phyloP scores from a whole-genome alignment of 1,140 invertebrate species.

The Brachionus calyciflorus region DNA sequence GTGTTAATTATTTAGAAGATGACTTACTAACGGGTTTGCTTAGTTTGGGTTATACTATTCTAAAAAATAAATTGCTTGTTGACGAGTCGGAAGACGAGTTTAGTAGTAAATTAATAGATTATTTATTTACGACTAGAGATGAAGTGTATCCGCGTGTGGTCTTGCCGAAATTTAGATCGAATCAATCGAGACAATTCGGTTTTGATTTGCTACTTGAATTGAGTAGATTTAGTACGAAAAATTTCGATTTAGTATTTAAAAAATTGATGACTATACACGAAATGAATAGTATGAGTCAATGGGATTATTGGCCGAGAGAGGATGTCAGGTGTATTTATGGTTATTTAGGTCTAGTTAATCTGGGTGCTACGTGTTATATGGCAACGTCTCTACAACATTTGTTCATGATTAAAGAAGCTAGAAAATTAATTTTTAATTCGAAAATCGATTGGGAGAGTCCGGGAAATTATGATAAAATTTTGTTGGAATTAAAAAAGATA shows the following conservation, averaged over 20 bases:
- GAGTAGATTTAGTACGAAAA: background rate
- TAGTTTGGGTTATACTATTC: background rate
- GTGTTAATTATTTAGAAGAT: constrained; percentile 6
- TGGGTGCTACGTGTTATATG: constrained; percentile 96
- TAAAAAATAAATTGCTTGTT: background rate
- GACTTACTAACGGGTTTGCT: constrained; percentile 16
- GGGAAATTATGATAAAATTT: constrained; percentile 74
- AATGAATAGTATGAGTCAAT: background rate
- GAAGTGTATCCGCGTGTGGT: constrained; percentile 14
- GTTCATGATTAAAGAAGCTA: constrained; percentile 89
- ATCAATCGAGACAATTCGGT: background rate
- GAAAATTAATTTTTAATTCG: constrained; percentile 74
- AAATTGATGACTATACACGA: constrained; percentile 26
- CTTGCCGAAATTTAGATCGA: constrained; percentile 14
- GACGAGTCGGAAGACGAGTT: background rate
- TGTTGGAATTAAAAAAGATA: constrained; percentile 85
- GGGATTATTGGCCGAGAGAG: constrained; percentile 45
- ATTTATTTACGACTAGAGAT: constrained; percentile 5
- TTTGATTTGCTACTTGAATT: constrained; percentile 37
- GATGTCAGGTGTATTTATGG: constrained; percentile 18
- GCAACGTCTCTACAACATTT: constrained; percentile 92
- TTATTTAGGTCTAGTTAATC: constrained; percentile 88
- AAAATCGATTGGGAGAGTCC: constrained; percentile 59
- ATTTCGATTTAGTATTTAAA: background rate
- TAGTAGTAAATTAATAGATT: background rate